Conservation (phyloP, 2,113 vertebrate species). For the Leiothrix lutea region DNA sequence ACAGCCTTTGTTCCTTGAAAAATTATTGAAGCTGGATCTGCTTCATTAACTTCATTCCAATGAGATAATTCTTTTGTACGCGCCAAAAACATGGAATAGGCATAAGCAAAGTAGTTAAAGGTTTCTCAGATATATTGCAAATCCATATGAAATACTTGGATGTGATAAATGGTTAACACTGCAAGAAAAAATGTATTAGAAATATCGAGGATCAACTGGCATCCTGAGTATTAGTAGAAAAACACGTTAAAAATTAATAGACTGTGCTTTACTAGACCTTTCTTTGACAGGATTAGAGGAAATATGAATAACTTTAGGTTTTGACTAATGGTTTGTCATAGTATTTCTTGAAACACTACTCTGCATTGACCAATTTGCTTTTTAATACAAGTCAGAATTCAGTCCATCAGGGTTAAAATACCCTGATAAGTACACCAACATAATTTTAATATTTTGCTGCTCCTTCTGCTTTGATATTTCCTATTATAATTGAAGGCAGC, state of each 20-base stretch:
- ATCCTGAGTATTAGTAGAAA: neutral
- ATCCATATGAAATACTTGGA: neutral
- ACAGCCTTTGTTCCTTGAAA: slow-evolving; percentile 24
- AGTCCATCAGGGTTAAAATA: neutral
- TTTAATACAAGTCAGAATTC: neutral
- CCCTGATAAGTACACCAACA: neutral
- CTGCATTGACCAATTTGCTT: neutral
- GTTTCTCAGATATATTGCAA: neutral
- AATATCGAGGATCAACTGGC: neutral
- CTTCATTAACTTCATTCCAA: slow-evolving; percentile 47
- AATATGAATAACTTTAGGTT: neutral
- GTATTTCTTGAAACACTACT: neutral
- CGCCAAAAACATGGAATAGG: neutral
- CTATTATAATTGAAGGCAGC: neutral
- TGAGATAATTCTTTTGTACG: slow-evolving; percentile 28
- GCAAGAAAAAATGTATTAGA: neutral
- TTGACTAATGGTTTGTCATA: neutral
- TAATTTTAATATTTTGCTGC: neutral
- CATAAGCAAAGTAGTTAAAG: neutral
- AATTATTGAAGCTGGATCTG: slow-evolving; percentile 23
- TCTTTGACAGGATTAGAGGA: neutral
- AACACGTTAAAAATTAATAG: neutral
- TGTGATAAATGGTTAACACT: neutral
- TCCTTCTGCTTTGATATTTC: neutral
- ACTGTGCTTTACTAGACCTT: neutral